Percentiles rank a stretch among this genome's conserved stretches.
Conservation (phyloP, 2,113 vertebrate species). For the Pagrus major region DNA sequence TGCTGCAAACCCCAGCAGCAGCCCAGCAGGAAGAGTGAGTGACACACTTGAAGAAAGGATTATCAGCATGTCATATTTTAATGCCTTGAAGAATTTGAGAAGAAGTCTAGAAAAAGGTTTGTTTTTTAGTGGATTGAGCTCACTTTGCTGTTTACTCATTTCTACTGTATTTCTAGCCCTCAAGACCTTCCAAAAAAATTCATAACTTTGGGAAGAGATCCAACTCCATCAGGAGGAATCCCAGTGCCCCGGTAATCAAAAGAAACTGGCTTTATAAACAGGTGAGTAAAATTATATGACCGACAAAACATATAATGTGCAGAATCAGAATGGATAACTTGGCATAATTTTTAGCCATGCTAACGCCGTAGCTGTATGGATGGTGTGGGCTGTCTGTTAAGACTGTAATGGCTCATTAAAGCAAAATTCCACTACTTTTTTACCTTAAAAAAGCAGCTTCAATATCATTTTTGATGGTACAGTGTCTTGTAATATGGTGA, state of each 20-base stretch:
- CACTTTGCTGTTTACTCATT: slow-evolving; percentile 11
- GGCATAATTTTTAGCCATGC: not conserved
- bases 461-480: too few relatives aligned
- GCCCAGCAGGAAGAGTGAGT: slow-evolving; percentile 92
- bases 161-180: slow-evolving; percentile 84
- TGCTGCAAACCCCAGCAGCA: slow-evolving; percentile 86
- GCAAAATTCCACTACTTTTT: too few relatives aligned
- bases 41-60: slow-evolving; percentile 1
- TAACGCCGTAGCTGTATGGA: not conserved
- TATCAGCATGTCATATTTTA: not conserved
- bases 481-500: too few relatives aligned
- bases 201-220: slow-evolving; percentile 99
- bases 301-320: not conserved
- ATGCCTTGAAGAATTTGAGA: not conserved
- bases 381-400: not conserved
- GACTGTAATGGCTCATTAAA: not conserved
- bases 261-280: slow-evolving; percentile 98
- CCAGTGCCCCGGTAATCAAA: slow-evolving; percentile 93
- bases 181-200: slow-evolving; percentile 94
- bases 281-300: slow-evolving; percentile 78
- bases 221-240: slow-evolving; percentile 97
- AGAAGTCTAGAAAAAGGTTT: not conserved
- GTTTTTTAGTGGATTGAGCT: slow-evolving; percentile 10
- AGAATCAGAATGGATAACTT: not conserved
- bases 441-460: too few relatives aligned